Evolutionary conservation across 1,140 invertebrate species (phyloP).

Genomic region (Nasonia giraulti): DNA sequence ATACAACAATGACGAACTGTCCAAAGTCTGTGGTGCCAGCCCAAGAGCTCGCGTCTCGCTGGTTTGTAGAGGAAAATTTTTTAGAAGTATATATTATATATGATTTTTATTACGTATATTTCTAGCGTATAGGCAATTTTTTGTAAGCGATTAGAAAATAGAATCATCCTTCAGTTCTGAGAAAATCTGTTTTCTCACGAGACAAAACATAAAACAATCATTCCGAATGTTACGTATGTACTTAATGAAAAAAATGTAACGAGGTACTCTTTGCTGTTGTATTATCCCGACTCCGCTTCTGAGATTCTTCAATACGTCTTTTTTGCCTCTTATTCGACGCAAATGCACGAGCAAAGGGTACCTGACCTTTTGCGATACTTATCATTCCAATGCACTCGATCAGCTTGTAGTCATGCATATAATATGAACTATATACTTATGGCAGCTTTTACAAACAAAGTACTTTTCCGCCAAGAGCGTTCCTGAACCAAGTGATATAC

Average conservation of each 20-base stretch:
- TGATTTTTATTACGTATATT: slow-evolving; percentile 43
- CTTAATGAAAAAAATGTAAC: slow-evolving; percentile 4
- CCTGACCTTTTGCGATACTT: slow-evolving; percentile 18
- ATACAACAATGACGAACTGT: slow-evolving; percentile 20
- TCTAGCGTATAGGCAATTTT: slow-evolving; percentile 33
- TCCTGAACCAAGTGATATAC: slow-evolving; percentile 7
- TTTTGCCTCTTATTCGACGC: slow-evolving; percentile 10
- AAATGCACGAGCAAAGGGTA: slow-evolving; percentile 13
- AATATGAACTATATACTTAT: background rate
- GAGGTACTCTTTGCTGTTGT: background rate
- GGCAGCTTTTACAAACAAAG: slow-evolving; percentile 27
- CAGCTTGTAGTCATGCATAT: slow-evolving; percentile 23
- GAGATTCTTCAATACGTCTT: slow-evolving; percentile 8
- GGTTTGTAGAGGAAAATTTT: slow-evolving; percentile 20
- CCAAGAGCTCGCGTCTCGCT: slow-evolving; percentile 3
- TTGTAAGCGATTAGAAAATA: slow-evolving; percentile 20
- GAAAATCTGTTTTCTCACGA: slow-evolving; percentile 19
- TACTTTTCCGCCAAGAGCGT: background rate
- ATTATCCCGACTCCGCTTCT: slow-evolving; percentile 12
- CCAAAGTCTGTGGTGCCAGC: slow-evolving; percentile 6
- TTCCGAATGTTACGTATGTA: slow-evolving; percentile 44
- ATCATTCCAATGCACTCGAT: slow-evolving; percentile 40
- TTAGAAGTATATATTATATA: slow-evolving; percentile 26
- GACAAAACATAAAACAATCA: slow-evolving; percentile 9
- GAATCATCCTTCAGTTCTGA: slow-evolving; percentile 17